Evolutionary conservation across 2,113 vertebrate genomes (phyloP), one percentile per base, ranked within the genome.

Genomic region (Numenius arquata): DNA sequence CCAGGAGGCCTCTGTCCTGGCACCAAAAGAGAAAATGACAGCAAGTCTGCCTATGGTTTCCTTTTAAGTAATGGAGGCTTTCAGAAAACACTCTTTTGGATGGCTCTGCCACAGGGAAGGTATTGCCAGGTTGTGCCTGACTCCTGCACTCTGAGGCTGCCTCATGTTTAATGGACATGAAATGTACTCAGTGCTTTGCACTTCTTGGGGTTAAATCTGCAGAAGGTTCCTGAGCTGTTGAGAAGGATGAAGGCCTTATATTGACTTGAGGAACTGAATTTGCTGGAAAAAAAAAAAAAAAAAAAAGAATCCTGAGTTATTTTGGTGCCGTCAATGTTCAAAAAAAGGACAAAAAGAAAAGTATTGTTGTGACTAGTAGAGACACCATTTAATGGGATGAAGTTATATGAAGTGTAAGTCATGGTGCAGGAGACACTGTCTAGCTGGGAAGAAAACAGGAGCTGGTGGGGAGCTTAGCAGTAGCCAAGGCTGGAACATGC

Each of bases 401-500:
- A 18, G 20, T 36, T 62, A 13, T n/a, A 78, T 1, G 1, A 84
- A 75, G 19, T 12, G 7, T 29, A 88, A 55, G 8, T 59, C 10
- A 27, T 2, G 8, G 32, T 59, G 41, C n/a, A 77, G 55, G 74
- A 88, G 30, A 53, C 40, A 20, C 17, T 85, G 40, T n/a, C 40
- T 38, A 52, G 12, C 1, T 72, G 48, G 30, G 27, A 83, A 26
- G 72, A 73, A 68, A 58, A 30, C 50, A 41, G 41, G 73, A 63
- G 17, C 18, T 72, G 67, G 4, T 70, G 53, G 2, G 21, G 8
- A 90, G 9, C 34, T 78, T 61, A 66, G 40, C 38, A 3, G 40
- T 50, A 76, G 13, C 41, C 52, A 45, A 53, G 32, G 32, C 8
- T 52, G 29, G n/a, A 85, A 29, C 4, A 0, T 0, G 0, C 7